A percentile compares a stretch with the other conserved stretches of the same genome.
These are phyloP conservation scores for Poecilia picta DNA, from an alignment of 2,797 vertebrate genomes.

Conservation along the genomic window DNA sequence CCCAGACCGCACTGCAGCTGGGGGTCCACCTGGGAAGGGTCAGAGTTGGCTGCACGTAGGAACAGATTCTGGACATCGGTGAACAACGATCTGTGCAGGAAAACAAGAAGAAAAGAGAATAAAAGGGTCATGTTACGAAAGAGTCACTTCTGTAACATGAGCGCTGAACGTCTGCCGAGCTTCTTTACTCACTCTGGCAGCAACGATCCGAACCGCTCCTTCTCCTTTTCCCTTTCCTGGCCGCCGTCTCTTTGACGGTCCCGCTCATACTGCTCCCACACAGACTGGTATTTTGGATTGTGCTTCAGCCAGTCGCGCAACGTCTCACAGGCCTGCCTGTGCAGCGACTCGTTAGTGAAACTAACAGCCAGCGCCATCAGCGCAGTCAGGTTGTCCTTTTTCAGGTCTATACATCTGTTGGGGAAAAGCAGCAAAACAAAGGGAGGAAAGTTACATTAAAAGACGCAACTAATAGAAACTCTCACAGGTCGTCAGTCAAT, in stretches of 20 bases:
- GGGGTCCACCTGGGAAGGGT: conserved; percentile 90
- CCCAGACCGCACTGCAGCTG: conserved; percentile 97
- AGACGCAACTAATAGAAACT: background rate
- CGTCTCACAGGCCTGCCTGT: conserved; percentile 97
- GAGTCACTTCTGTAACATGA: too few species aligned
- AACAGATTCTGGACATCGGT: conserved; percentile 93
- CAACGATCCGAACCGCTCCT: conserved; percentile 87
- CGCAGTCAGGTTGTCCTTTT: conserved; percentile 93
- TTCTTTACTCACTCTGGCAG: conserved; percentile 90
- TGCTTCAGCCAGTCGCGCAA: conserved; percentile 93
- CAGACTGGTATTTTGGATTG: conserved; percentile 86
- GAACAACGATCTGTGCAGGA: conserved; percentile 86
- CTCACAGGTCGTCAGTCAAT: background rate
- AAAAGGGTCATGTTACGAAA: background rate
- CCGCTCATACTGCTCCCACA: conserved; percentile 82
- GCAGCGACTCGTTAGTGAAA: conserved; percentile 97
- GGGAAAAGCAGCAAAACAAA: background rate
- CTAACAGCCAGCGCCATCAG: conserved; percentile 97
- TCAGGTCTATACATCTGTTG: conserved; percentile 92
- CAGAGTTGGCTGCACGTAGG: conserved; percentile 88
- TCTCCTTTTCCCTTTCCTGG: conserved; percentile 79
- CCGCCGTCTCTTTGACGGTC: conserved; percentile 62
- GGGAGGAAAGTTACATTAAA: conserved; percentile 1
- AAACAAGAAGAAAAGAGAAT: conserved; percentile 7
- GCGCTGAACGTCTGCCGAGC: background rate